These are phyloP conservation scores for Tetanocera ferruginea DNA, from an alignment of 2,888 invertebrate species.

Conservation along the genomic window DNA sequence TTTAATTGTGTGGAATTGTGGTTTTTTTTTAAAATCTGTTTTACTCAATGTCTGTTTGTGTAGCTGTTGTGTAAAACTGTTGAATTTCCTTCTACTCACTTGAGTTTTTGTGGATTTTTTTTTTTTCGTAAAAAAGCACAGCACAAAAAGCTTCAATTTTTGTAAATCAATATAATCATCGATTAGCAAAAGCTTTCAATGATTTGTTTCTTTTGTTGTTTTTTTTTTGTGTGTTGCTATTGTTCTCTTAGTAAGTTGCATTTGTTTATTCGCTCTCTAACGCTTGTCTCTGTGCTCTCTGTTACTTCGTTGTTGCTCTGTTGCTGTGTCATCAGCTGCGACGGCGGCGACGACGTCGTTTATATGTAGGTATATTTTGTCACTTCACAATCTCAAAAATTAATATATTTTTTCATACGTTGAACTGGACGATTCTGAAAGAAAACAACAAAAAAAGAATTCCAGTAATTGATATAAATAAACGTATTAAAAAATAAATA, in stretches of 20 bases:
- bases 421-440: neutral
- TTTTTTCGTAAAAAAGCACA: neutral
- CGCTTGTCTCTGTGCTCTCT: neutral
- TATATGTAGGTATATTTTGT: neutral
- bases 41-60: neutral
- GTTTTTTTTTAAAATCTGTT: neutral
- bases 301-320: neutral
- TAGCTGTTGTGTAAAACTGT: neutral
- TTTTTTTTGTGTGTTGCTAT: neutral
- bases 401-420: neutral
- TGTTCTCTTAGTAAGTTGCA: neutral
- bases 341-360: neutral
- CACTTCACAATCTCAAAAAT: neutral
- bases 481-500: too few relatives aligned
- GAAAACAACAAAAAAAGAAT: constrained; percentile 15
- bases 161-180: constrained; percentile 13
- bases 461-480: neutral
- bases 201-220: neutral
- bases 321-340: neutral
- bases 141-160: neutral
- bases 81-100: neutral
- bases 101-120: neutral
- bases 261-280: neutral
- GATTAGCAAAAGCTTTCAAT: neutral
- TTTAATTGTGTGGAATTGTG: neutral